Conservation (phyloP, 2,888 invertebrate species). For the Ganaspis brasiliensis region DNA sequence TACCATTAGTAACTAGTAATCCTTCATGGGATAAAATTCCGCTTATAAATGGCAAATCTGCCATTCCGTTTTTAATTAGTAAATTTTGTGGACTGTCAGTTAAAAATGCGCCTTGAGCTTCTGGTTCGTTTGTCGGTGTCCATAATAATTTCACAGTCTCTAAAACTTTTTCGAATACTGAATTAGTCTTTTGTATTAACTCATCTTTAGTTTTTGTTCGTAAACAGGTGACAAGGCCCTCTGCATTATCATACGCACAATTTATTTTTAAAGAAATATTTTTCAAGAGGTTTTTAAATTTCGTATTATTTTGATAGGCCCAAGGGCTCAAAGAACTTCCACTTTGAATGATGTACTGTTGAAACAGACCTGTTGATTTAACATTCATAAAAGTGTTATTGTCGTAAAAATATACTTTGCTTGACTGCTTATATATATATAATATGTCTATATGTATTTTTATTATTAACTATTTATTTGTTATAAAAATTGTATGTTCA, state of each 20-base stretch:
- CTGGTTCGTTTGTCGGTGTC: neutral
- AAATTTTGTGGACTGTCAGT: slow-evolving; percentile 20
- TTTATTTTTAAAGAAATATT: neutral
- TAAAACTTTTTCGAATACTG: neutral
- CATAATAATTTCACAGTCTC: slow-evolving; percentile 15
- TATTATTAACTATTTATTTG: no score
- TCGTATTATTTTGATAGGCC: slow-evolving; percentile 47
- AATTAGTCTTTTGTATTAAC: neutral
- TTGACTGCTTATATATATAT: no score
- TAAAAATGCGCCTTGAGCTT: slow-evolving; percentile 11
- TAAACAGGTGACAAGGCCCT: slow-evolving; percentile 13
- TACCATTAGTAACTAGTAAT: neutral
- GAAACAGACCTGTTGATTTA: slow-evolving; percentile 45
- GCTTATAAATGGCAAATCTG: slow-evolving; percentile 26
- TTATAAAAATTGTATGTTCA: no score
- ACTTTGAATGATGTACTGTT: slow-evolving; percentile 63
- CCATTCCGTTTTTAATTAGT: neutral
- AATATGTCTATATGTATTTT: no score
- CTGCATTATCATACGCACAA: no score
- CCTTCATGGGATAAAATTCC: neutral
- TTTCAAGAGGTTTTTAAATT: slow-evolving; percentile 50
- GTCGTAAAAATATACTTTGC: no score
- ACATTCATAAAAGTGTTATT: neutral
- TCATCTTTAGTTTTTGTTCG: neutral
- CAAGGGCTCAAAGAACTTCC: slow-evolving; percentile 54